Evolutionary conservation across 2,797 vertebrate species (phyloP).

Genomic region (Leptatherina wallacei): DNA sequence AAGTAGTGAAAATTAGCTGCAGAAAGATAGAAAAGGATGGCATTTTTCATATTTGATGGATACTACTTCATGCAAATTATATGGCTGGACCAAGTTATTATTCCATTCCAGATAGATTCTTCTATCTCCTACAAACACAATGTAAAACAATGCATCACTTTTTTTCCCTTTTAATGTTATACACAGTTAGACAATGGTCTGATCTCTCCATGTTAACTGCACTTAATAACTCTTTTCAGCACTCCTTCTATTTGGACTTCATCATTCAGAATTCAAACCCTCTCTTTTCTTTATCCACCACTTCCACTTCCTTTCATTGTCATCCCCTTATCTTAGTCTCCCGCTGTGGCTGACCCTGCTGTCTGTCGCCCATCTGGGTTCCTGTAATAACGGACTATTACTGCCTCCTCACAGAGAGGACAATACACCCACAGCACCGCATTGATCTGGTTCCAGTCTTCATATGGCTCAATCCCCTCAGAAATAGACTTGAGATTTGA

Average conservation of each 20-base stretch:
- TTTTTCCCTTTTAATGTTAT: neutral
- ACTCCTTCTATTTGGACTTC: constrained; percentile 28
- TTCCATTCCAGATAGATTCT: too few relatives aligned
- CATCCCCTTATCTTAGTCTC: constrained; percentile 40
- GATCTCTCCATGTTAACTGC: neutral
- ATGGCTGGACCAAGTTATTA: neutral
- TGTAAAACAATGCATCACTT: neutral
- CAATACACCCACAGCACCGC: constrained; percentile 55
- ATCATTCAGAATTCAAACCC: constrained; percentile 33
- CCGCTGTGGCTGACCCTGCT: constrained; percentile 58
- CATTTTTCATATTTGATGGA: constrained; percentile 2
- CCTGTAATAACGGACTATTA: constrained; percentile 67
- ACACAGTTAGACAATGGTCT: neutral
- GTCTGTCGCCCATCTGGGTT: constrained; percentile 64
- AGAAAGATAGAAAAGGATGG: neutral
- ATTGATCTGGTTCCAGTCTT: constrained; percentile 76
- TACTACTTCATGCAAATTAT: neutral
- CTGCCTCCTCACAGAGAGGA: constrained; percentile 54
- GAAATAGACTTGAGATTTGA: constrained; percentile 43
- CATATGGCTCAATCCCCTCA: constrained; percentile 48
- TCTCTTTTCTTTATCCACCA: constrained; percentile 42
- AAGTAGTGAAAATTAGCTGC: neutral
- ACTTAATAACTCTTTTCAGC: constrained; percentile 20
- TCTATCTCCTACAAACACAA: constrained; percentile 2
- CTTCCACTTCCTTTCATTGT: constrained; percentile 45